phyloP scores from a whole-genome alignment of 2,888 invertebrate genomes.

The Lissocephala sabroskyi region DNA sequence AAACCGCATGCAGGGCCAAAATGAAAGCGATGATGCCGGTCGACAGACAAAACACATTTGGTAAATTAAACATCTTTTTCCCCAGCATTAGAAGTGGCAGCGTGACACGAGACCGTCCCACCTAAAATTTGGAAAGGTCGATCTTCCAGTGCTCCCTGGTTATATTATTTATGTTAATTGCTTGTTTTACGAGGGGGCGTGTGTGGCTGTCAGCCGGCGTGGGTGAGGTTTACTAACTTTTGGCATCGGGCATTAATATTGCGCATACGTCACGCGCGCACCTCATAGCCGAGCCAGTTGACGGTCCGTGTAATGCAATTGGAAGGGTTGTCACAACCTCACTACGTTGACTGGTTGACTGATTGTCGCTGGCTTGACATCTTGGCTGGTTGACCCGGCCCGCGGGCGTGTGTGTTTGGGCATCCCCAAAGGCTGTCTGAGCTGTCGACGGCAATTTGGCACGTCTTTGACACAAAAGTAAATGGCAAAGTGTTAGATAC shows the following conservation, averaged over 20 bases:
- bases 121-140: no score
- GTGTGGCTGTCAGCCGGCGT: constrained; percentile 27
- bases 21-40: background rate
- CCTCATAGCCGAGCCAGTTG: background rate
- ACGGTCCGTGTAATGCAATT: background rate
- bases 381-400: background rate
- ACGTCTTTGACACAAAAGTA: constrained; percentile 48
- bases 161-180: constrained; percentile 55
- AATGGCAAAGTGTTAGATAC: constrained; percentile 56
- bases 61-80: constrained; percentile 25
- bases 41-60: constrained; percentile 26
- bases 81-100: background rate
- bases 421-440: constrained; percentile 3
- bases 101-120: background rate
- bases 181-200: constrained; percentile 39
- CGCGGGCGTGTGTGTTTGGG: background rate
- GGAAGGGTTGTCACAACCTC: constrained; percentile 41
- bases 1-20: constrained; percentile 6
- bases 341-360: background rate
- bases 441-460: constrained; percentile 42
- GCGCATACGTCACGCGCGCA: constrained; percentile 48
- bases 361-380: background rate
- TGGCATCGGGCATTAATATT: constrained; percentile 30
- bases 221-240: constrained; percentile 14
- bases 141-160: background rate